Evolutionary conservation across 2,113 vertebrate species (phyloP).

Genomic region (Pachycephala philippinensis): DNA sequence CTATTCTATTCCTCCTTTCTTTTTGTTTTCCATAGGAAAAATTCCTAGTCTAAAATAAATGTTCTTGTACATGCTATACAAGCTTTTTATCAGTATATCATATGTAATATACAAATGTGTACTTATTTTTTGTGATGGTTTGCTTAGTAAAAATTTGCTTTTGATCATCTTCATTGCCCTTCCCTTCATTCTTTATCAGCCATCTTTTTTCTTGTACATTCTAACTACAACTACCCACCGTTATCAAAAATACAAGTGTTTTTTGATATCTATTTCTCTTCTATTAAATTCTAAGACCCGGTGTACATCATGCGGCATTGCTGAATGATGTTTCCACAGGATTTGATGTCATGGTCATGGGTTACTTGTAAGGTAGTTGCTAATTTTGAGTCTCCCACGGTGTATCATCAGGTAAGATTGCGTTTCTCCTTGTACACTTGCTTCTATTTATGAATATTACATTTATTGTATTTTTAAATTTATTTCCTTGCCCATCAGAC

Average conservation of each 20-base stretch:
- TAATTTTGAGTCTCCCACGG: background rate
- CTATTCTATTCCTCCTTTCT: background rate
- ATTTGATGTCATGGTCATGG: background rate
- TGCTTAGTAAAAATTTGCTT: background rate
- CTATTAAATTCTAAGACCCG: background rate
- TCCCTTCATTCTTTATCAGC: background rate
- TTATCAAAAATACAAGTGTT: fast-evolving
- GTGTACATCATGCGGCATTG: background rate
- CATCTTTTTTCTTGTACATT: background rate
- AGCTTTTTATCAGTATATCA: background rate
- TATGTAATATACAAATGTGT: background rate
- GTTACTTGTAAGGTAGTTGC: background rate
- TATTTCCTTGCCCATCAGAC: background rate
- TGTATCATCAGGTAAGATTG: background rate
- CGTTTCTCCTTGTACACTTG: background rate
- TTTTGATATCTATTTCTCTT: background rate
- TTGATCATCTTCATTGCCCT: background rate
- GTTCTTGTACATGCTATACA: background rate
- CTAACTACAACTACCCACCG: background rate
- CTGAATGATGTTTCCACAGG: background rate
- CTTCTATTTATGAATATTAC: background rate
- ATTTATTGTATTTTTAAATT: background rate
- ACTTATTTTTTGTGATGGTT: background rate
- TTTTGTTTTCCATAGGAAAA: background rate
- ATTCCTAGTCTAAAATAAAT: background rate